phyloP scores from a whole-genome alignment of 2,113 vertebrate species.

The Nannobrachium achirus region DNA sequence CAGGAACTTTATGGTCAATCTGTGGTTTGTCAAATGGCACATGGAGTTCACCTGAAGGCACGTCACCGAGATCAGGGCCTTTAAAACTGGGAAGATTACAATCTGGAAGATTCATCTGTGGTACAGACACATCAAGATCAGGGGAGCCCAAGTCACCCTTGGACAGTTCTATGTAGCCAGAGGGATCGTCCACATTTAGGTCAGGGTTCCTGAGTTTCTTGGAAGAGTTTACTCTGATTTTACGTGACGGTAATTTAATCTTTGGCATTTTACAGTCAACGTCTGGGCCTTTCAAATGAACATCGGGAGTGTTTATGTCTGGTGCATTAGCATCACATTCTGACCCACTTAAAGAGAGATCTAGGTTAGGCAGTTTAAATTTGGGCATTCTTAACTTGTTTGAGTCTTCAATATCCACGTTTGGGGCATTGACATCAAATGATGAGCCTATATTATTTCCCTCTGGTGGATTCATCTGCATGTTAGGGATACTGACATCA shows the following conservation, averaged over 20 bases:
- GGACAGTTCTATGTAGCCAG: constrained; percentile 22
- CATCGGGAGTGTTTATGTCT: constrained; percentile 26
- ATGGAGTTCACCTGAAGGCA: constrained; percentile 46
- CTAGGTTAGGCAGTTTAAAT: constrained; percentile 50
- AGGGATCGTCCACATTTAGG: constrained; percentile 61
- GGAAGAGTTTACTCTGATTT: constrained; percentile 44
- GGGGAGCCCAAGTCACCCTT: constrained; percentile 18
- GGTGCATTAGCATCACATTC: constrained; percentile 24
- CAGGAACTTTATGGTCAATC: constrained; percentile 41
- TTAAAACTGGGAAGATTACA: constrained; percentile 19
- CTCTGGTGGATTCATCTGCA: constrained; percentile 25
- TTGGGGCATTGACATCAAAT: constrained; percentile 30
- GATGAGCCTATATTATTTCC: constrained; percentile 22
- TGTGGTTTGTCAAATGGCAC: constrained; percentile 45
- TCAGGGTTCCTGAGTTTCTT: constrained; percentile 52
- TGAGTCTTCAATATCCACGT: constrained; percentile 34
- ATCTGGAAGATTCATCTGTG: constrained; percentile 6
- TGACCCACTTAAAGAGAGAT: constrained; percentile 23
- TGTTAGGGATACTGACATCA: not conserved
- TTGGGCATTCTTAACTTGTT: constrained; percentile 46
- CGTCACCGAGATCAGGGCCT: not conserved
- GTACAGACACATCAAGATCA: constrained; percentile 30
- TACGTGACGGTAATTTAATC: constrained; percentile 14
- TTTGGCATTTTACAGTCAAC: too few species aligned
- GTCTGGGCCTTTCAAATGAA: not conserved